These are phyloP conservation scores for Mesoclemmys tuberculata DNA, from an alignment of 2,113 vertebrate genomes.

Conservation along the genomic window DNA sequence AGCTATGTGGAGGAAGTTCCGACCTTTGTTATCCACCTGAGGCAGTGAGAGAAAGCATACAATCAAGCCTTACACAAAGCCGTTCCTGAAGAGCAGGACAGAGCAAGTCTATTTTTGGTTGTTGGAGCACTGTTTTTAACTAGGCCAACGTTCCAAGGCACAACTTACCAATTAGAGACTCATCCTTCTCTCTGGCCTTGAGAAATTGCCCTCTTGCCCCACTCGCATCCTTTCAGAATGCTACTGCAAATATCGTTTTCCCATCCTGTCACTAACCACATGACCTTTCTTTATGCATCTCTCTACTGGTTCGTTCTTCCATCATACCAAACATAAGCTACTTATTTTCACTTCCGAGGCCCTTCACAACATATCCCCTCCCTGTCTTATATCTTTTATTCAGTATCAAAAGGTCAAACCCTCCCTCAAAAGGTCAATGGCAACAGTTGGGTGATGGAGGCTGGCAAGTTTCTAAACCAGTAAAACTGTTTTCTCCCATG, in stretches of 20 bases:
- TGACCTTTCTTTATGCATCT: not conserved
- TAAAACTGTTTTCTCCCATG: not conserved
- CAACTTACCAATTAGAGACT: not conserved
- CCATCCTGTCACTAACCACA: not conserved
- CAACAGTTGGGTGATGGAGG: too few relatives aligned
- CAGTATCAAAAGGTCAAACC: not conserved
- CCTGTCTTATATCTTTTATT: not conserved
- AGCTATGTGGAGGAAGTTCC: slow-evolving; percentile 96
- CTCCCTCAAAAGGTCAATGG: not conserved
- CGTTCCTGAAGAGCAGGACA: not conserved
- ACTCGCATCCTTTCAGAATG: not conserved
- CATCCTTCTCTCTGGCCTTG: not conserved
- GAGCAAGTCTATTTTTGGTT: not conserved
- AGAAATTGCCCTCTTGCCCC: not conserved
- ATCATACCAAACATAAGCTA: not conserved
- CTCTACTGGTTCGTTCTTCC: not conserved
- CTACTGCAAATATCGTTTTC: not conserved
- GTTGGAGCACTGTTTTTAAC: not conserved
- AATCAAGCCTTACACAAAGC: accelerated
- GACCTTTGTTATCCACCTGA: slow-evolving; percentile 97
- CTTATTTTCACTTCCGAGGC: not conserved
- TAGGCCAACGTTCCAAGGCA: not conserved
- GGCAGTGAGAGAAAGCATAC: not conserved
- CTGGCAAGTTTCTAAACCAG: not conserved
- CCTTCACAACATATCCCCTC: not conserved